These are phyloP conservation scores for Dipus sagitta DNA, from an alignment of 2,797 vertebrate genomes.

Conservation along the genomic window DNA sequence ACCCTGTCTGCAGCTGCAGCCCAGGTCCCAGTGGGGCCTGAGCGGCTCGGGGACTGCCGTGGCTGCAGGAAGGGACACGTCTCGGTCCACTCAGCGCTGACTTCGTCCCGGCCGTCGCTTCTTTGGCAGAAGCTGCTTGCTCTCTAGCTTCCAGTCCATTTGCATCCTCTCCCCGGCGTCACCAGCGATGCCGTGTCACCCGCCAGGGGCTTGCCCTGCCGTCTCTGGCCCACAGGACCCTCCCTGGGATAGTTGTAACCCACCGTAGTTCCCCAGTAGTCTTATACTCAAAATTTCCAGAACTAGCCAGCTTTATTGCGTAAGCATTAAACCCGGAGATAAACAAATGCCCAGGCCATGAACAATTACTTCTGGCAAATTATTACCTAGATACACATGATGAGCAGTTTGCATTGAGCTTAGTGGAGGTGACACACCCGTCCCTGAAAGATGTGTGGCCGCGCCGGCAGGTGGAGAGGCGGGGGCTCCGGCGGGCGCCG, in stretches of 20 bases:
- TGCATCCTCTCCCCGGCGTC: not conserved
- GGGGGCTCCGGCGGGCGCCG: not conserved
- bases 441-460: not conserved
- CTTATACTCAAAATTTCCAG: constrained; percentile 80
- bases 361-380: constrained; percentile 94
- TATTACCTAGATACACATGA: constrained; percentile 91
- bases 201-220: not conserved
- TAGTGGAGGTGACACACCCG: constrained; percentile 82
- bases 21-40: fast-evolving
- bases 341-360: constrained; percentile 88
- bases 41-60: too few relatives aligned
- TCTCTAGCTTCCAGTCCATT: not conserved
- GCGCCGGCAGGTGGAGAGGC: too few relatives aligned
- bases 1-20: not conserved
- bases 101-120: not conserved
- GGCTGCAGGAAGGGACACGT: not conserved
- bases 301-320: constrained; percentile 83
- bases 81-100: not conserved
- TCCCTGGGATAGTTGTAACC: constrained; percentile 73
- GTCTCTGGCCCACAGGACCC: constrained; percentile 44
- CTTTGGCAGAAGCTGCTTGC: constrained; percentile 19
- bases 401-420: constrained; percentile 90
- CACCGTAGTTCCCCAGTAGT: constrained; percentile 72
- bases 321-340: constrained; percentile 86
- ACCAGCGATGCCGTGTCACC: constrained; percentile 45